Evolutionary conservation across 2,888 invertebrate species (phyloP).

Genomic region (Phortica magna): DNA sequence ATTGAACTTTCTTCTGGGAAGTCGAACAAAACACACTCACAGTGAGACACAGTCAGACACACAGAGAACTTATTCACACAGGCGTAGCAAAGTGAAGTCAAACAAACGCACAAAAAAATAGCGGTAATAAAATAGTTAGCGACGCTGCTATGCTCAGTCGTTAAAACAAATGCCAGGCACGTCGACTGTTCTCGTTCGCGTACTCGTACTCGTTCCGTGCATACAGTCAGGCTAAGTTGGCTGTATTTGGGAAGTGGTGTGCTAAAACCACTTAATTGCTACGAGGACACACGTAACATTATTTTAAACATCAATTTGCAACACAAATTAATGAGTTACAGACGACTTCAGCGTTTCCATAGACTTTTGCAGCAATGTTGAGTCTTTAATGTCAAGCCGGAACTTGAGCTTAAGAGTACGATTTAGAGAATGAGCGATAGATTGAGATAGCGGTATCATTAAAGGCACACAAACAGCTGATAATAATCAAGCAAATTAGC

Average conservation of each 20-base stretch:
- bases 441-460: not conserved
- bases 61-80: not conserved
- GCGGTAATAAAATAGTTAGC: conserved; percentile 14
- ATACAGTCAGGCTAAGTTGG: not conserved
- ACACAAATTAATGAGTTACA: conserved; percentile 61
- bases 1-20: too few species aligned
- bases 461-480: not conserved
- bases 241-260: not conserved
- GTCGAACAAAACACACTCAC: too few species aligned
- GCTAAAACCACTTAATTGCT: conserved; percentile 49
- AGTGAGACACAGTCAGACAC: not conserved
- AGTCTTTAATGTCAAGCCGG: not conserved
- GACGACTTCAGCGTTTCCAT: not conserved
- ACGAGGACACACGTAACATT: conserved; percentile 54
- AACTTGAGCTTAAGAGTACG: not conserved
- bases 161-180: conserved; percentile 20
- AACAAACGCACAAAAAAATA: conserved; percentile 11
- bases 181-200: not conserved
- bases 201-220: not conserved
- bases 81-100: not conserved
- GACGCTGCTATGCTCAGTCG: not conserved
- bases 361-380: not conserved
- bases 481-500: not conserved
- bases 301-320: conserved; percentile 63
- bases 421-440: not conserved